phyloP scores from a whole-genome alignment of 2,888 invertebrate species.

The Helobdella robusta region DNA sequence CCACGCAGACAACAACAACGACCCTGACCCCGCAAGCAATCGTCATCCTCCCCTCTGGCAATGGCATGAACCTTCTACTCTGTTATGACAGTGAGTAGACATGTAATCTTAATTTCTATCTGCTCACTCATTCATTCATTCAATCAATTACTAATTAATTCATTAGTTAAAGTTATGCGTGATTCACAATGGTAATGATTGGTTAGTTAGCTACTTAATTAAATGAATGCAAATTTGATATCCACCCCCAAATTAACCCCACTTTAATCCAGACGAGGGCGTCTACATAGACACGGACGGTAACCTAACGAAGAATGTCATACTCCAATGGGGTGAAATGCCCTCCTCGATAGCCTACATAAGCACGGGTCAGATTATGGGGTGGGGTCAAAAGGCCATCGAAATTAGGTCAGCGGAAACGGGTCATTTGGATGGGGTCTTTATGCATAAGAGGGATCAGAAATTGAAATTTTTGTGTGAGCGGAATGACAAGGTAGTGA shows the following conservation, averaged over 20 bases:
- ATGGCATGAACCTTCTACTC: slow-evolving; percentile 91
- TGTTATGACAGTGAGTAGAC: slow-evolving; percentile 81
- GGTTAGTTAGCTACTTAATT: too few relatives aligned
- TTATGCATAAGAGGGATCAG: slow-evolving; percentile 99
- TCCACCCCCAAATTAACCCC: too few relatives aligned
- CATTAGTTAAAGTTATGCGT: too few relatives aligned
- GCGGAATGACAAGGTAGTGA: slow-evolving; percentile 86
- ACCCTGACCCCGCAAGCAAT: slow-evolving; percentile 91
- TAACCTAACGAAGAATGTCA: slow-evolving; percentile 68
- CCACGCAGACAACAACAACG: slow-evolving; percentile 12
- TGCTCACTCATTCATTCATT: too few relatives aligned
- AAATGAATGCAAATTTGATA: too few relatives aligned
- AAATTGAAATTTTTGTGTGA: slow-evolving; percentile 99
- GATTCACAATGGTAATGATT: too few relatives aligned
- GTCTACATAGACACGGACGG: slow-evolving; percentile 98
- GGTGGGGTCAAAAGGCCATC: slow-evolving; percentile 87
- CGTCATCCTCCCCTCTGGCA: slow-evolving; percentile 94
- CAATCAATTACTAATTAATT: too few relatives aligned
- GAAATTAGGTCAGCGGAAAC: slow-evolving; percentile 98
- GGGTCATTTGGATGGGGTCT: slow-evolving; percentile 97
- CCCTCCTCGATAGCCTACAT: slow-evolving; percentile 77
- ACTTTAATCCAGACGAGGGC: slow-evolving; percentile 84
- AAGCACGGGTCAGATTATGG: slow-evolving; percentile 99
- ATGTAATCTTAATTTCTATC: too few relatives aligned
- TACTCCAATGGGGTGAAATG: slow-evolving; percentile 95